These are phyloP conservation scores for Euwallacea fornicatus DNA, from an alignment of 1,140 invertebrate species.

Conservation along the genomic window DNA sequence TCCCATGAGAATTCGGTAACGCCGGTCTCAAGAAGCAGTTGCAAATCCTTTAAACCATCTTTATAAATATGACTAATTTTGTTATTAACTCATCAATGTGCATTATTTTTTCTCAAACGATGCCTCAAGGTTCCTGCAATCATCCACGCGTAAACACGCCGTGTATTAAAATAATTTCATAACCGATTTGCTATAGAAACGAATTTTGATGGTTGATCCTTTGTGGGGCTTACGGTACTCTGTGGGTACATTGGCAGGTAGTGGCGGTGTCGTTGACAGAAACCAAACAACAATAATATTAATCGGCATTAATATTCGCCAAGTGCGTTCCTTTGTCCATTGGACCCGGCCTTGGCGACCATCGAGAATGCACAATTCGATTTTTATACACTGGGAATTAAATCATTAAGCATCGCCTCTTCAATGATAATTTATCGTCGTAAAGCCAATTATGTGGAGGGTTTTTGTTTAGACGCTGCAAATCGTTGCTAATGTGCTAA, in stretches of 20 bases:
- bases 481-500: no score
- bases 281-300: slow-evolving; percentile 26
- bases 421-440: slow-evolving; percentile 9
- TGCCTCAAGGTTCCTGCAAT: slow-evolving; percentile 21
- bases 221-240: neutral
- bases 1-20: neutral
- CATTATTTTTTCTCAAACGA: slow-evolving; percentile 7
- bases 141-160: slow-evolving; percentile 6
- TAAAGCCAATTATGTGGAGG: neutral
- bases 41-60: neutral
- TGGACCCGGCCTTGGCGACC: slow-evolving; percentile 27
- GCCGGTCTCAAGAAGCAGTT: neutral
- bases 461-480: no score
- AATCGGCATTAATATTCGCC: slow-evolving; percentile 30
- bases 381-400: slow-evolving; percentile 8
- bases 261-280: slow-evolving; percentile 31
- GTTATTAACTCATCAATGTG: slow-evolving; percentile 3
- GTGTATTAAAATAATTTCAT: neutral
- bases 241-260: slow-evolving; percentile 22
- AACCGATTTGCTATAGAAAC: neutral
- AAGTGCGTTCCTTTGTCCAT: slow-evolving; percentile 28
- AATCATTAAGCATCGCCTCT: slow-evolving; percentile 5
- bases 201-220: neutral
- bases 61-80: neutral
- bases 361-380: slow-evolving; percentile 28